Evolutionary conservation across 2,888 invertebrate species (phyloP).

Genomic region (Gastracanthus pulcherrimus): DNA sequence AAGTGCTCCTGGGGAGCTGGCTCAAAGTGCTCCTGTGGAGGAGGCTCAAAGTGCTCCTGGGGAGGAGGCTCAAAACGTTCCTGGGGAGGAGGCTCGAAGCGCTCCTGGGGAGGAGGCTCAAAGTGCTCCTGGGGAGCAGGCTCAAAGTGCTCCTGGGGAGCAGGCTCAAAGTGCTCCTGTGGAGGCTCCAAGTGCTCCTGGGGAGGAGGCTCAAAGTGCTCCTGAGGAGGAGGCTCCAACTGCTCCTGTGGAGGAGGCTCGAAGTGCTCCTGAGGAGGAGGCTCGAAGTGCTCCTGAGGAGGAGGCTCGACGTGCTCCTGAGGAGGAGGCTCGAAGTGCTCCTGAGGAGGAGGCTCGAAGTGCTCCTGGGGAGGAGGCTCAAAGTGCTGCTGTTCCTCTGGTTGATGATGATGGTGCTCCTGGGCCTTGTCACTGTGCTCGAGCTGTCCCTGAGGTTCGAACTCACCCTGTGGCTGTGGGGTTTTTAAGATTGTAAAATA

Average conservation of each 20-base stretch:
- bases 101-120: neutral
- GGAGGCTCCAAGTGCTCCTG: neutral
- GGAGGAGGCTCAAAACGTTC: slow-evolving; percentile 9
- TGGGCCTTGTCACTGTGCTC: neutral
- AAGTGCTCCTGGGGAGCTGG: slow-evolving; percentile 9
- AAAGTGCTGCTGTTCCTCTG: neutral
- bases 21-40: slow-evolving; percentile 16
- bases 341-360: neutral
- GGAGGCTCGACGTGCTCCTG: neutral
- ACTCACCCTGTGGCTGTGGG: slow-evolving; percentile 35
- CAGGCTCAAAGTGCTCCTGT: neutral
- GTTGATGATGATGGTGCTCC: neutral
- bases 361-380: slow-evolving; percentile 1
- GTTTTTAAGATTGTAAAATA: slow-evolving; percentile 46
- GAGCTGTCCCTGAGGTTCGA: neutral
- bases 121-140: neutral
- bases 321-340: neutral
- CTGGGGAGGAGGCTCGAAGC: slow-evolving; percentile 15
- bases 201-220: neutral
- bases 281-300: neutral
- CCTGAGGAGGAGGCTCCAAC: neutral
- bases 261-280: neutral
- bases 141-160: neutral
- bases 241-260: neutral
- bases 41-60: neutral